A percentile compares a stretch with the other conserved stretches of the same genome.
Evolutionary conservation across 1,140 invertebrate genomes (phyloP).

Genomic region (Bursaphelenchus mucronatus): DNA sequence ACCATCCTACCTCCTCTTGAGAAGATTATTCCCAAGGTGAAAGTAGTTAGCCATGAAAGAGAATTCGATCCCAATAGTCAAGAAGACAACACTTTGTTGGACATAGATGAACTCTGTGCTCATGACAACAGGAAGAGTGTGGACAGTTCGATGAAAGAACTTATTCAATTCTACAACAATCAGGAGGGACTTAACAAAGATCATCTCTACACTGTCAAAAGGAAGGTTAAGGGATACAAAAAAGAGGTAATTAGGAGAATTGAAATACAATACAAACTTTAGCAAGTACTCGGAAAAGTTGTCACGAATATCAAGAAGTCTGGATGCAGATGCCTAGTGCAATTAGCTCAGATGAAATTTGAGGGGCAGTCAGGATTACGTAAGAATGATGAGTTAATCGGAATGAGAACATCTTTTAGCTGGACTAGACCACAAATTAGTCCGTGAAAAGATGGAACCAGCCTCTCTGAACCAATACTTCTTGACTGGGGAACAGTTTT

Average conservation of each 20-base stretch:
- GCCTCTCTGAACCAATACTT: not conserved
- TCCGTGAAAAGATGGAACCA: not conserved
- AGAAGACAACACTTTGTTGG: conserved; percentile 8
- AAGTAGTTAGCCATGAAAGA: too few species aligned
- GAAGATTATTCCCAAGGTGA: not conserved
- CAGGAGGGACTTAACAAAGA: not conserved
- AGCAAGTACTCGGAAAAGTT: not conserved
- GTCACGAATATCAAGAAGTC: not conserved
- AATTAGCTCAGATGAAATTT: conserved; percentile 1
- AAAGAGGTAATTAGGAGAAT: not conserved
- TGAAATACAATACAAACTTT: not conserved
- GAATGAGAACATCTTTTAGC: not conserved
- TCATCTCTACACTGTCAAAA: conserved; percentile 1
- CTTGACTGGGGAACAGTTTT: not conserved
- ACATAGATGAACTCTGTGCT: not conserved
- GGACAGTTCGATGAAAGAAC: not conserved
- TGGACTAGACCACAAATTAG: conserved; percentile 1
- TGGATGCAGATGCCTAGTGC: not conserved
- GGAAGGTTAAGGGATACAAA: not conserved
- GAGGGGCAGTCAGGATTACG: not conserved
- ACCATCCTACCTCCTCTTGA: conserved; percentile 3
- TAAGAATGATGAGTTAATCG: too few species aligned
- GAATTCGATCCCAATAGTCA: not conserved
- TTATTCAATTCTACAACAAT: not conserved
- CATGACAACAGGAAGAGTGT: not conserved